Conservation (phyloP, 2,888 invertebrate species). For the Lutraria lutraria region DNA sequence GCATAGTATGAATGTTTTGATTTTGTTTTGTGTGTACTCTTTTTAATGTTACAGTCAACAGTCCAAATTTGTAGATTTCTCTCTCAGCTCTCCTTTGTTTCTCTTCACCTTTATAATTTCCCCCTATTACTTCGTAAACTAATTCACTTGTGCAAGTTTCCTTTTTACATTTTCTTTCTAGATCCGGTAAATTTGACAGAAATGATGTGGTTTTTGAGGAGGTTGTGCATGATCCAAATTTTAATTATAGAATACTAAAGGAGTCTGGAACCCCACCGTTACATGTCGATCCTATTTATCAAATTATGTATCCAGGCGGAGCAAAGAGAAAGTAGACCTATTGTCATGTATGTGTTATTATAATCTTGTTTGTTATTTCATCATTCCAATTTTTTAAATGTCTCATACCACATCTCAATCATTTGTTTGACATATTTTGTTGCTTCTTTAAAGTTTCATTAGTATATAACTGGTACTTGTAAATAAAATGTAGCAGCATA, state of each 20-base stretch:
- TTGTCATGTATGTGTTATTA: constrained; percentile 33
- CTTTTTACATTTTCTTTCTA: constrained; percentile 53
- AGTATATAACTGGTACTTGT: neutral
- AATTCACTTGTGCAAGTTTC: constrained; percentile 31
- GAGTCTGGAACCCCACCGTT: constrained; percentile 68
- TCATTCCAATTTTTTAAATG: neutral
- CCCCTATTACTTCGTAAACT: constrained; percentile 7
- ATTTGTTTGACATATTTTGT: constrained; percentile 3
- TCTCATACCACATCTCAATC: neutral
- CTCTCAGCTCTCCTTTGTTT: constrained; percentile 1
- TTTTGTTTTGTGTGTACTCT: neutral
- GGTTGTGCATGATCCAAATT: constrained; percentile 82
- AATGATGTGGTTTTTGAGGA: constrained; percentile 80
- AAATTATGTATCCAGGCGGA: constrained; percentile 80
- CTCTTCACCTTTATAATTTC: neutral
- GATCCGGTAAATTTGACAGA: constrained; percentile 54
- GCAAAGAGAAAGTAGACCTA: constrained; percentile 50
- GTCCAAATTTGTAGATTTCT: neutral
- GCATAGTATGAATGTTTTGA: too few species aligned
- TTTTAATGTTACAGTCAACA: neutral
- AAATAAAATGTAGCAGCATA: too few species aligned
- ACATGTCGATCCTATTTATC: constrained; percentile 82
- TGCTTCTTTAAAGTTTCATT: neutral
- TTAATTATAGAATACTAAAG: constrained; percentile 77
- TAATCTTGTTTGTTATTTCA: constrained; percentile 15